Evolutionary conservation across 1,140 invertebrate species (phyloP), one percentile per base, ranked within the genome.

Genomic region (Euura saliciscinereae): DNA sequence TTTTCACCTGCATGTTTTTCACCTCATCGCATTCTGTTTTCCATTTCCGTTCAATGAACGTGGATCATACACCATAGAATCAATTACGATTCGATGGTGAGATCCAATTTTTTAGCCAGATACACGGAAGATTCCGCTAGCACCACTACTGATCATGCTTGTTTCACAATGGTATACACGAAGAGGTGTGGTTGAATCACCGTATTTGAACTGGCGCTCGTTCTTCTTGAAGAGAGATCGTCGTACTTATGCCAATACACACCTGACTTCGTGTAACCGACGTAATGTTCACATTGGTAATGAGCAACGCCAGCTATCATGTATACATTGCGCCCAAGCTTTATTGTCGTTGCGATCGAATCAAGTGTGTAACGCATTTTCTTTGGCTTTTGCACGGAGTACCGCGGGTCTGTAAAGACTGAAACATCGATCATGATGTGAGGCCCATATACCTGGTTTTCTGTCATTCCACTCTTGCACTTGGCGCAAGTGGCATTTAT

Each of bases 301-400:
- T 59, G 51, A 11, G 5, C 51, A 11, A 59, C 10, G 10, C 51
- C 51, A 59, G 51, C 51, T 11, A 59, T 8, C 10, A 3, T n/a
- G 13, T 59, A 59, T 59, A 59, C 4, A 70, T 73, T 69, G 46
- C 59, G 68, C 73, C 77, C 44, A 2, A 71, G 8, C 8, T 11
- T 42, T 6, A 73, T 43, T 8, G 65, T 46, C 45, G 64, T 7
- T 13, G 72, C 8, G 4, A 73, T 66, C 4, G 64, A 66, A 6
- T 46, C 72, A 42, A 73, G 72, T 10, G 43, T 59, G 69, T 73
- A 65, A 4, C n/a, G 8, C 11, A 74, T 65, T 51, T 5, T 74
- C 4, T 66, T 45, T 28, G 28, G 28, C 13, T 71, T 74, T 45
- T 65, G 7, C n/a, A n/a, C 46, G 1, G 7, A 7, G 11, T 2